Conservation (phyloP, 2,888 invertebrate species). For the Clanis bilineata region DNA sequence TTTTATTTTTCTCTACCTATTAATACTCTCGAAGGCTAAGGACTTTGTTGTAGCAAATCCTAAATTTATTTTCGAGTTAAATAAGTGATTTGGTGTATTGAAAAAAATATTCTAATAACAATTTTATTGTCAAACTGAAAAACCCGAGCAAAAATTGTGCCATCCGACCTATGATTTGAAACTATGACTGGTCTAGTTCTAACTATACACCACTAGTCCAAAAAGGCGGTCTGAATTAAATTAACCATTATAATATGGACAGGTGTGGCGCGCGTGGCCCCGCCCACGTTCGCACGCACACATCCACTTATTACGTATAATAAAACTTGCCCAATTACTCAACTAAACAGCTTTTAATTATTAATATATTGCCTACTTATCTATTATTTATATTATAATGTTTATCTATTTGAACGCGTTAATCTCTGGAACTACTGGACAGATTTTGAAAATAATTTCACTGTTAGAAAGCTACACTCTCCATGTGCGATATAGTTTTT, state of each 20-base stretch:
- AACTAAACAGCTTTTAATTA: not conserved
- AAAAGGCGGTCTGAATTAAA: not conserved
- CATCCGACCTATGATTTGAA: not conserved
- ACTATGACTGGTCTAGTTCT: not conserved
- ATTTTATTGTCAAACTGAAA: too few relatives aligned
- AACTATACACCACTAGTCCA: not conserved
- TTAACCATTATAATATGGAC: slow-evolving; percentile 19
- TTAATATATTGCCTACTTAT: not conserved
- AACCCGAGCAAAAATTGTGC: not conserved
- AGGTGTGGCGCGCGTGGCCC: slow-evolving; percentile 37
- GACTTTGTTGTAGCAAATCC: too few relatives aligned
- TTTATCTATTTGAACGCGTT: not conserved
- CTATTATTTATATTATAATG: not conserved
- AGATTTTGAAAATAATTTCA: too few relatives aligned
- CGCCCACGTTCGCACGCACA: slow-evolving; percentile 33
- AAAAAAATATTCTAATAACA: too few relatives aligned
- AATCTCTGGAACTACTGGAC: too few relatives aligned
- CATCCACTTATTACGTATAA: not conserved
- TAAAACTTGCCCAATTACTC: not conserved
- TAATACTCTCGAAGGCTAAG: too few relatives aligned
- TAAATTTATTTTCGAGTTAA: too few relatives aligned
- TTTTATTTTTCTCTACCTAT: too few relatives aligned
- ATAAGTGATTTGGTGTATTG: too few relatives aligned
- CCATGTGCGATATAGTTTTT: too few relatives aligned
- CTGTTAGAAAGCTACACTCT: too few relatives aligned